phyloP scores from a whole-genome alignment of 2,113 vertebrate species.

The Hyperoodon ampullatus region DNA sequence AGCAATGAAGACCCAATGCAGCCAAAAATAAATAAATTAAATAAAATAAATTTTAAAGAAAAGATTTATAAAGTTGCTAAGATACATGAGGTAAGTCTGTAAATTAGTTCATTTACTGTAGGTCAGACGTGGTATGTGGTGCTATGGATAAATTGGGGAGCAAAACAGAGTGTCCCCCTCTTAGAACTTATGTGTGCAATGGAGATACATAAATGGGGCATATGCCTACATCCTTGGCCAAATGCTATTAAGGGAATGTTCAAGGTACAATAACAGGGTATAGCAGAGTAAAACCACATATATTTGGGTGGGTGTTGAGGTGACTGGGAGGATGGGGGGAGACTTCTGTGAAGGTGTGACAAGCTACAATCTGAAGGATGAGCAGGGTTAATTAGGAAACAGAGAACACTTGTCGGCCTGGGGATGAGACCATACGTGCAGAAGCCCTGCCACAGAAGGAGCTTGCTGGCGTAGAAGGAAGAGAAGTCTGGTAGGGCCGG shows the following conservation, averaged over 20 bases:
- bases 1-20: no score
- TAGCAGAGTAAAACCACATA: not conserved
- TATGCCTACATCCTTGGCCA: not conserved
- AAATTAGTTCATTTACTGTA: not conserved
- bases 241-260: not conserved
- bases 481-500: not conserved
- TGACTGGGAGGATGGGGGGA: not conserved
- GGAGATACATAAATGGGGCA: not conserved
- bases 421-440: not conserved
- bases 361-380: not conserved
- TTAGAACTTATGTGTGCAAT: not conserved
- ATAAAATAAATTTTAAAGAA: no score
- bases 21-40: no score
- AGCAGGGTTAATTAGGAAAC: not conserved
- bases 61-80: constrained; percentile 8
- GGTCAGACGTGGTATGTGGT: not conserved
- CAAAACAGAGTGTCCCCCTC: not conserved
- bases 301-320: not conserved
- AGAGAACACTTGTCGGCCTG: not conserved
- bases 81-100: not conserved
- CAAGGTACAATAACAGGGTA: not conserved
- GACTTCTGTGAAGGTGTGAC: not conserved
- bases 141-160: not conserved
- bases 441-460: not conserved
- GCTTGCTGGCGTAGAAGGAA: not conserved